Evolutionary conservation across 2,888 invertebrate species (phyloP), one percentile per base, ranked within the genome.

Genomic region (Cybosia mesomella): DNA sequence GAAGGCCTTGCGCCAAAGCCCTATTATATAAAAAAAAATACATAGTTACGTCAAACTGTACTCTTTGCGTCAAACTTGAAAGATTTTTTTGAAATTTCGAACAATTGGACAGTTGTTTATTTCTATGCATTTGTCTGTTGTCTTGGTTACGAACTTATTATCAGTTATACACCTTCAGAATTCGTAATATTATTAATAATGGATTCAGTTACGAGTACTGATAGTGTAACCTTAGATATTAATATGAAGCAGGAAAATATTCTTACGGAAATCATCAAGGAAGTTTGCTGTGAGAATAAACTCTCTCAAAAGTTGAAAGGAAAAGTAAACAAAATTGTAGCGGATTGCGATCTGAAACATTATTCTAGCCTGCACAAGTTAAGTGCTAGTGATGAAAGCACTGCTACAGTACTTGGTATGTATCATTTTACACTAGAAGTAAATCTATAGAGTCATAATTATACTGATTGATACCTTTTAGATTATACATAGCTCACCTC

Each of bases 341-440:
- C 93, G 1, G 92, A 94, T 67, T 92, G 91, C 67, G 92, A 95
- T 68, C 84, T 95, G 7, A 86, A 85, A 7, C 89, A 92, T 75
- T 87, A 94, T 74, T 86, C 92, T 5, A 94, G 92, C 70, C 84
- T 95, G 34, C 94, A 95, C 72, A 93, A 89, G 76, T 79, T 93
- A 18, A 91, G 87, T 68, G 89, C 92, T 13, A 87, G 91, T 21
- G 92, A 95, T 84, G 92, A 93, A 64, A 91, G 91, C 68, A 91
- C 93, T 39, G 89, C 93, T 15, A 91, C 91, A 28, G 76, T 95
- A 58, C 76, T 95, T 57, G 95, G 95, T 94, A 84, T 80, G 76
- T 49, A 58, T 39, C 4, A n/a, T 32, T 60, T 11, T 55, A 9
- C 0, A 53, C 13, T 53, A n/a, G n/a, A n/a, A n/a, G n/a, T n/a